Percentiles rank a stretch among this genome's conserved stretches.
Conservation (phyloP, 2,113 vertebrate species). For the Bambusicola thoracicus region DNA sequence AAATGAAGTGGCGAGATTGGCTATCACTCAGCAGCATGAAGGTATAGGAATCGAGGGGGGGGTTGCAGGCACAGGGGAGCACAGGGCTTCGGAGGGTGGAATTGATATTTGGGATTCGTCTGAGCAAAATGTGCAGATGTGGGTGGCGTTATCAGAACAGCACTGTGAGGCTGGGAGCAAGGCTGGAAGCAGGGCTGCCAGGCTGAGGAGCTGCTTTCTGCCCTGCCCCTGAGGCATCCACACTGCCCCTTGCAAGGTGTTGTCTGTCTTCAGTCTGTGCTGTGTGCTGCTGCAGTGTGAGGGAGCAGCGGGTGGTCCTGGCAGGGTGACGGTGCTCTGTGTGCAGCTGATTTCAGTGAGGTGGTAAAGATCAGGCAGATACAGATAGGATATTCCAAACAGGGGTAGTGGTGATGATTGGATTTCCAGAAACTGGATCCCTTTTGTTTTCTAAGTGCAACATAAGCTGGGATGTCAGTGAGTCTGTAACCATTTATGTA, state of each 20-base stretch:
- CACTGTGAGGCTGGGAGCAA: no score
- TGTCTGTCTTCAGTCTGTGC: neutral
- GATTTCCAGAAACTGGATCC: neutral
- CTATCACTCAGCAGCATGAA: neutral
- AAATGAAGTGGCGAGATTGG: neutral
- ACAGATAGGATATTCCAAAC: neutral
- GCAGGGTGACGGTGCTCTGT: rapidly evolving
- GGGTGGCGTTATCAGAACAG: neutral
- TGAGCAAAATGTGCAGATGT: neutral
- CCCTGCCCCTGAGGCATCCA: neutral
- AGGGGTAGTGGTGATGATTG: rapidly evolving
- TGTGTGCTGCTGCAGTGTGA: neutral
- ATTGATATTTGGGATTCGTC: neutral
- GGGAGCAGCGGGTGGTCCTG: neutral
- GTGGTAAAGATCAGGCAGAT: no score
- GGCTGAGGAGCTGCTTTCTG: neutral
- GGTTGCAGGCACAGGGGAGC: neutral
- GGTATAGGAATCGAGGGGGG: neutral
- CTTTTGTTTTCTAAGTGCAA: neutral
- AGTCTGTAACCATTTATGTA: neutral
- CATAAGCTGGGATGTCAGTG: neutral
- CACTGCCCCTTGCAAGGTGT: rapidly evolving
- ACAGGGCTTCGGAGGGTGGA: neutral
- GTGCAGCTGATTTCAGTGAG: rapidly evolving
- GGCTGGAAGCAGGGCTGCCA: no score